These are phyloP conservation scores for Gryon sp. DNA, from an alignment of 1,140 invertebrate species.

Conservation along the genomic window DNA sequence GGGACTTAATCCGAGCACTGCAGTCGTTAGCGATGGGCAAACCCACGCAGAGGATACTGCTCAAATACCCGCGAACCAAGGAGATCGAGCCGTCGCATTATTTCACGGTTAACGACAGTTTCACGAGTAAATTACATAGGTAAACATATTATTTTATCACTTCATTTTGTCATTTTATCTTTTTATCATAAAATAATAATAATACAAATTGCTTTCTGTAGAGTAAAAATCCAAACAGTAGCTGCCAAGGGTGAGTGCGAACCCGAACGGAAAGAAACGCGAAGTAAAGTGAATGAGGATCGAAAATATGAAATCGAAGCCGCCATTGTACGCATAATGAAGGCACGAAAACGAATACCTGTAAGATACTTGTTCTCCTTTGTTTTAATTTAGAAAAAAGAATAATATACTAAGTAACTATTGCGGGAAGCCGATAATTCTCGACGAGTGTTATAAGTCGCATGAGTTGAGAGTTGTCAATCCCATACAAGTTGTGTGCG, in stretches of 20 bases:
- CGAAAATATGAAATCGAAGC: conserved; percentile 99
- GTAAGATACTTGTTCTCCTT: conserved; percentile 74
- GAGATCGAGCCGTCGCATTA: conserved; percentile 96
- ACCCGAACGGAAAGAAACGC: conserved; percentile 97
- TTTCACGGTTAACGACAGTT: conserved; percentile 98
- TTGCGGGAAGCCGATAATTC: too few species aligned
- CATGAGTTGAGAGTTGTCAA: too few species aligned
- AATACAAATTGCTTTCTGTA: conserved; percentile 71
- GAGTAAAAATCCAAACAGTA: conserved; percentile 96
- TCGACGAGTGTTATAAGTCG: too few species aligned
- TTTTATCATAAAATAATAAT: too few species aligned
- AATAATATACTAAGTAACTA: too few species aligned
- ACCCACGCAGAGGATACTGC: conserved; percentile 95
- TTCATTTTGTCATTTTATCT: too few species aligned
- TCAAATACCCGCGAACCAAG: conserved; percentile 96
- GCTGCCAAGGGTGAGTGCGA: conserved; percentile 99
- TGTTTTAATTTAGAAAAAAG: too few species aligned
- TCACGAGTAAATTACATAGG: conserved; percentile 97
- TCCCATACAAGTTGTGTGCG: too few species aligned
- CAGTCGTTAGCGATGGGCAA: conserved; percentile 99
- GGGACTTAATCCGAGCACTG: conserved; percentile 95
- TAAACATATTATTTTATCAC: conserved; percentile 69
- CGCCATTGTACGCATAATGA: conserved; percentile 99
- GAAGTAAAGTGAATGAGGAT: conserved; percentile 99
- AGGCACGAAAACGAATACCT: conserved; percentile 96